These are phyloP conservation scores for Agonopterix arenella DNA, from an alignment of 2,888 invertebrate species.

Conservation along the genomic window DNA sequence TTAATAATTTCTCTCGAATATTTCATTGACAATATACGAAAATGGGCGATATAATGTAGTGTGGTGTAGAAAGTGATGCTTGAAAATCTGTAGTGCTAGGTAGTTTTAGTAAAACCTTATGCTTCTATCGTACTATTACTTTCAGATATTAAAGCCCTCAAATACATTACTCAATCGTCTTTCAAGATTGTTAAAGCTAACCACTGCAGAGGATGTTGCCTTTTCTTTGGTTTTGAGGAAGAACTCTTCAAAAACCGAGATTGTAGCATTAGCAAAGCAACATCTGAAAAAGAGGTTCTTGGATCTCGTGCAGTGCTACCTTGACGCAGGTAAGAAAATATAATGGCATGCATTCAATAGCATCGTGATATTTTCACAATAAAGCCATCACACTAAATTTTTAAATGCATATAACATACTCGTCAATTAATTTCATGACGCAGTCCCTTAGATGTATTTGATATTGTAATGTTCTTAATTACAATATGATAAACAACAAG, in stretches of 20 bases:
- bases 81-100: background rate
- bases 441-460: too few species aligned
- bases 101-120: slow-evolving; percentile 7
- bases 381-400: too few species aligned
- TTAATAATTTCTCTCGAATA: background rate
- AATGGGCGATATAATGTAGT: too few species aligned
- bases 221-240: slow-evolving; percentile 90
- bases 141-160: slow-evolving; percentile 86
- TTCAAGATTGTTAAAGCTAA: slow-evolving; percentile 90
- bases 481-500: background rate
- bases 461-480: too few species aligned
- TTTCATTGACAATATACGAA: too few species aligned
- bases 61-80: too few species aligned
- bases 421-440: too few species aligned
- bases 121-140: slow-evolving; percentile 20
- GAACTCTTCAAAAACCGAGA: slow-evolving; percentile 87
- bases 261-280: slow-evolving; percentile 83
- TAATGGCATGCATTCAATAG: too few species aligned
- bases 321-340: slow-evolving; percentile 82
- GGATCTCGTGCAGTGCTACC: slow-evolving; percentile 89
- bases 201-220: slow-evolving; percentile 93
- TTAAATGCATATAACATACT: too few species aligned
- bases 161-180: slow-evolving; percentile 89
- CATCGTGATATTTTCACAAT: too few species aligned
- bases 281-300: slow-evolving; percentile 90